Conservation (phyloP, 2,797 vertebrate species). For the Danio choprae region DNA sequence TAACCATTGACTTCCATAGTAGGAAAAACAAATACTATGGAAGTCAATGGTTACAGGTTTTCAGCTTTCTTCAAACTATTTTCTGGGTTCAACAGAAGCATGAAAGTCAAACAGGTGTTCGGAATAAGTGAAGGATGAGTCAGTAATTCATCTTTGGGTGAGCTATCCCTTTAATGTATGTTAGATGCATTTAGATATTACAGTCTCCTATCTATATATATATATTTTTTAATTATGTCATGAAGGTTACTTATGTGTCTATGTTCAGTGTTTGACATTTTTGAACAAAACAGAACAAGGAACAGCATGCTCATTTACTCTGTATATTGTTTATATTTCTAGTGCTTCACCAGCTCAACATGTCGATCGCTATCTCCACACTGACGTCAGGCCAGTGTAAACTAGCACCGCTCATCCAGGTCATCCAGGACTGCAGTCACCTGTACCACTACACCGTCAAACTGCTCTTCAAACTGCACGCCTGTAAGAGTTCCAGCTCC, state of each 20-base stretch:
- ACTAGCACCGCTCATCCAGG: constrained; percentile 94
- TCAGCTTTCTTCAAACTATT: too few species aligned
- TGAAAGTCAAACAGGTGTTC: too few species aligned
- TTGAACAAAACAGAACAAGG: neutral
- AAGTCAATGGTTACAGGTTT: too few species aligned
- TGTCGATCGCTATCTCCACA: constrained; percentile 92
- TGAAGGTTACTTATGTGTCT: neutral
- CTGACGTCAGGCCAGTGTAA: constrained; percentile 95
- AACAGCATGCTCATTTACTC: neutral
- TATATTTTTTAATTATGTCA: neutral
- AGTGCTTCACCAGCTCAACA: constrained; percentile 92
- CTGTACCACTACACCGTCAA: constrained; percentile 97
- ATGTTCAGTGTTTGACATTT: neutral
- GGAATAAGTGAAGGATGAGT: too few species aligned
- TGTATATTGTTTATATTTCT: neutral
- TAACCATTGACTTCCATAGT: too few species aligned
- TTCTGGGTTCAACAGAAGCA: too few species aligned
- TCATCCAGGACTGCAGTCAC: constrained; percentile 95
- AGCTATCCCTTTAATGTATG: too few species aligned
- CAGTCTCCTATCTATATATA: too few species aligned
- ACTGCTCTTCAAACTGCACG: constrained; percentile 94
- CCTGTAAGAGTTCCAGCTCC: constrained; percentile 83
- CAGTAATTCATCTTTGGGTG: too few species aligned
- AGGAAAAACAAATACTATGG: too few species aligned
- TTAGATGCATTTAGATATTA: too few species aligned